Conservation (phyloP, 2,113 vertebrate species). For the Spea multiplicata region DNA sequence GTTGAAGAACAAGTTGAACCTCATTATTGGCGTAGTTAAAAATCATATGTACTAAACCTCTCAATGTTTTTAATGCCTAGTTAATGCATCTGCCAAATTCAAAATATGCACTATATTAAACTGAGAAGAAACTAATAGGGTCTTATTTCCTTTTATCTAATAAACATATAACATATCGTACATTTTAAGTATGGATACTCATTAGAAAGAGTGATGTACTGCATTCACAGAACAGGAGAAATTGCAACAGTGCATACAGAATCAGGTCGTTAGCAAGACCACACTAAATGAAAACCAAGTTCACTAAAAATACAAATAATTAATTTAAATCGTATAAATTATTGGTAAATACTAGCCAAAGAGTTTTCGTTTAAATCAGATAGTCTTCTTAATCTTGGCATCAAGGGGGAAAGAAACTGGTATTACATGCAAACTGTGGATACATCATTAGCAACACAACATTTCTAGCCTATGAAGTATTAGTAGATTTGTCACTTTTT, state of each 20-base stretch:
- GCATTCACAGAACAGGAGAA: not conserved
- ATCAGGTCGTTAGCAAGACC: slow-evolving; percentile 19
- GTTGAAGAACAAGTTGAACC: not conserved
- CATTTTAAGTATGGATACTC: slow-evolving; percentile 3
- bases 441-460: no score
- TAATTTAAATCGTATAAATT: not conserved
- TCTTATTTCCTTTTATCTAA: not conserved
- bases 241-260: not conserved
- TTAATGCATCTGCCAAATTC: not conserved
- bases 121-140: not conserved
- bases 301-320: not conserved
- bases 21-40: not conserved
- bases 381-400: not conserved
- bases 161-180: slow-evolving; percentile 15
- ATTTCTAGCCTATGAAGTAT: no score
- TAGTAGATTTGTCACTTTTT: no score
- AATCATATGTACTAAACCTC: not conserved
- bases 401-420: no score
- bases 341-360: not conserved
- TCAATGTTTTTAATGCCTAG: not conserved
- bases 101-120: not conserved
- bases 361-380: not conserved
- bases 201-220: slow-evolving; percentile 11
- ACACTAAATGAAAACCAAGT: slow-evolving; percentile 9
- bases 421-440: no score